Base-by-base conservation (phyloP, 1,140 invertebrate genomes). In the Patella vulgata region DNA sequence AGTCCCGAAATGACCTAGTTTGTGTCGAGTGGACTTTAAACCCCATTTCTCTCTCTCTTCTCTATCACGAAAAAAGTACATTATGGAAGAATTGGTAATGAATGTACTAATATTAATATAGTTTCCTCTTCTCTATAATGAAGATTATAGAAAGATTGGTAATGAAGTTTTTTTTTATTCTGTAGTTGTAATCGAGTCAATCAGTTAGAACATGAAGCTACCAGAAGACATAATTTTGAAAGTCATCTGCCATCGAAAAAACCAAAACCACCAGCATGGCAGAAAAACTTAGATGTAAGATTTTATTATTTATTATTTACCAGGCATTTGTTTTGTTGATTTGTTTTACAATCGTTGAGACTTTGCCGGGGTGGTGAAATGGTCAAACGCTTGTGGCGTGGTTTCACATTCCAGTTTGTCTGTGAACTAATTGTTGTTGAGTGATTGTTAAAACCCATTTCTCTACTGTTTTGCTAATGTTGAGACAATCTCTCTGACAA, bases 161-260 rank as follows among this genome's bases (percentile, higher is more conserved):
- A 8, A 36, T 8, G 33, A 36, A 36, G 23, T 33, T 50, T n/a
- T 40, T 46, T 19, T 46, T 9, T 63, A 28, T 36, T 57, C 59
- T 66, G 9, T 55, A 81, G 80, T 19, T 82, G 80, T 75, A 73
- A 78, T 50, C 58, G 80, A 42, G 71, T 82, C 0, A 61, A 60
- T 8, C 74, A 81, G 59, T 59, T 82, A 44, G 79, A 81, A 58
- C 75, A 77, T 67, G 80, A 81, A 53, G 70, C 77, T 9, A 78
- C 76, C 12, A 64, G 80, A 19, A 61, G 75, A 40, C 76, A 81
- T 53, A 79, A 77, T 21, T 52, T 82, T 27, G 73, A 77, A 53
- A 64, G 52, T n/a, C 79, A 81, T 60, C 70, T 81, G 19, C 72
- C 74, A 3, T 30, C 58, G 14, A 76, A 78, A 52, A 70, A 69